Conservation (phyloP, 1,140 invertebrate genomes). For the Chionoecetes opilio region DNA sequence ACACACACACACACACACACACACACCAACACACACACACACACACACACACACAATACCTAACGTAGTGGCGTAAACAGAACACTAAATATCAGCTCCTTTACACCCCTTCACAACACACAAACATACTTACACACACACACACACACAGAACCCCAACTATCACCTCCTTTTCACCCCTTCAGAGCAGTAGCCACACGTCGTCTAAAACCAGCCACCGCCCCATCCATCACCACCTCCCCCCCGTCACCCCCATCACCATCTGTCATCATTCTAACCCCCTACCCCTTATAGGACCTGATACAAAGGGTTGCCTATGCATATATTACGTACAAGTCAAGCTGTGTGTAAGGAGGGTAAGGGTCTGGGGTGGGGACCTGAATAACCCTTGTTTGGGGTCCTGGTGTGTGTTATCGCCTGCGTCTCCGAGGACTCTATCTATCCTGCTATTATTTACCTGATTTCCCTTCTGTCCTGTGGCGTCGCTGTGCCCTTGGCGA, state of each 20-base stretch:
- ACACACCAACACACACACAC: neutral
- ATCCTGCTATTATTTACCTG: constrained; percentile 19
- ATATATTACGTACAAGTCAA: neutral
- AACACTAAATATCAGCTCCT: too few species aligned
- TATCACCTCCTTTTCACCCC: constrained; percentile 20
- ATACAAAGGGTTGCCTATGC: neutral
- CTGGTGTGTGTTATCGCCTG: neutral
- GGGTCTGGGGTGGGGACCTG: neutral
- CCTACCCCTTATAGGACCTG: neutral
- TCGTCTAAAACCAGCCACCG: neutral
- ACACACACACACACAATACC: too few species aligned
- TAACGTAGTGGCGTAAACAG: too few species aligned
- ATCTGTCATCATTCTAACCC: neutral
- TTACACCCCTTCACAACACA: too few species aligned
- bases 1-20: constrained; percentile 27
- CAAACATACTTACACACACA: too few species aligned
- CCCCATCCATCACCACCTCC: neutral
- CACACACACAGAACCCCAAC: neutral
- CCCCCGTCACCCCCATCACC: neutral
- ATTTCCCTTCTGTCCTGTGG: neutral
- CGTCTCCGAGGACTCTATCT: neutral
- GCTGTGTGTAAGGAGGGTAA: neutral
- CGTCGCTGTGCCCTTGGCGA: neutral
- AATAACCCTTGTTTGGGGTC: neutral
- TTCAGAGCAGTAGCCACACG: neutral